Evolutionary conservation across 2,113 vertebrate species (phyloP).

Genomic region (Indicator maculatus): DNA sequence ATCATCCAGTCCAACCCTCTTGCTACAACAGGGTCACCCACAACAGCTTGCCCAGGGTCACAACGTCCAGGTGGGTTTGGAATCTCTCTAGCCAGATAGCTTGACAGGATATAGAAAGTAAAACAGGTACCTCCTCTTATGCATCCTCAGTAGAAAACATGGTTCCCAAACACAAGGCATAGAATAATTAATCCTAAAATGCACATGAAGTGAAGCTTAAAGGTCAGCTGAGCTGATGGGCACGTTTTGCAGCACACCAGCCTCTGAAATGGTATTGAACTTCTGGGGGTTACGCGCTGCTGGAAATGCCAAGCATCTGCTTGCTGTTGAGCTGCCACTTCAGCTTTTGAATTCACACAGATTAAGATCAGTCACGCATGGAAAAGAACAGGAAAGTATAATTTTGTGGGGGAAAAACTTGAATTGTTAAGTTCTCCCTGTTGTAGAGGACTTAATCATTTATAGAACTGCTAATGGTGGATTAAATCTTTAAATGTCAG

Average conservation of each 20-base stretch:
- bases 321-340: neutral
- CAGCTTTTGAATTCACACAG: neutral
- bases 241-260: conserved; percentile 13
- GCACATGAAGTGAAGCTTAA: neutral
- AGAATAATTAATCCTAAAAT: conserved; percentile 10
- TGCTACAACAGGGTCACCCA: too few species aligned
- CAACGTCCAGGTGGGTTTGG: too few species aligned
- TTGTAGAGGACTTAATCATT: neutral
- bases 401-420: neutral
- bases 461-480: neutral
- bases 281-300: neutral
- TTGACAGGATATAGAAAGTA: neutral
- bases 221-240: conserved; percentile 39
- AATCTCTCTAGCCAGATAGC: too few species aligned
- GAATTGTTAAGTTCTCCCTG: neutral
- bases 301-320: conserved; percentile 45
- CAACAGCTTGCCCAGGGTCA: too few species aligned
- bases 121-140: neutral
- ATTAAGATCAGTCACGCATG: neutral
- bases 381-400: neutral
- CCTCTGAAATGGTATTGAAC: neutral
- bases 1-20: too few species aligned
- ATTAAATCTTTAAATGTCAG: conserved; percentile 47
- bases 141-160: neutral
- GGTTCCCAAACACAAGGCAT: neutral